These are phyloP conservation scores for Halocynthia roretzi DNA, from an alignment of 23 tunicate genomes.

Conservation along the genomic window DNA sequence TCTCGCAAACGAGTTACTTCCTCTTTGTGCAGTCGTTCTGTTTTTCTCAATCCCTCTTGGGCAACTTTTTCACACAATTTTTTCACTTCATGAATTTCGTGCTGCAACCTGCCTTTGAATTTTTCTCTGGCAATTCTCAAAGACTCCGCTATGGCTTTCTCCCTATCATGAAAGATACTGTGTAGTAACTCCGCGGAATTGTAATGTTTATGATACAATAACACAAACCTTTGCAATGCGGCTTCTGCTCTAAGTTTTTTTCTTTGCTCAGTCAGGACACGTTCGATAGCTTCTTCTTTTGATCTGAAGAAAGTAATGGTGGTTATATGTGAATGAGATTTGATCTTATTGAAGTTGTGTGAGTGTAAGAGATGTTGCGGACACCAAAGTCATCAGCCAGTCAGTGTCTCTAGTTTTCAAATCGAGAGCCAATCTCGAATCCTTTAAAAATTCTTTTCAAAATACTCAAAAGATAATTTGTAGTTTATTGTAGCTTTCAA, in stretches of 20 bases:
- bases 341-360: not conserved
- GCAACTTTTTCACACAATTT: constrained; percentile 22
- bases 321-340: no score
- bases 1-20: constrained; percentile 47
- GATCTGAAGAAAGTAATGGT: constrained; percentile 5
- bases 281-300: constrained; percentile 54
- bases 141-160: constrained; percentile 47
- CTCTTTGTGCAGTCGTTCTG: constrained; percentile 25
- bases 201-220: not conserved
- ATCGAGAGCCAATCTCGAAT: no score
- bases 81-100: constrained; percentile 24
- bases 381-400: not conserved
- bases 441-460: no score
- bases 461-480: no score
- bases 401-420: no score
- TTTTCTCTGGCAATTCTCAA: constrained; percentile 40
- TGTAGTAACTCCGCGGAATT: not conserved
- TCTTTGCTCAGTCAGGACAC: constrained; percentile 39
- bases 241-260: constrained; percentile 32
- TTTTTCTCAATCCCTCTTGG: constrained; percentile 19
- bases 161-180: constrained; percentile 6
- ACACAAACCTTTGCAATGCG: constrained; percentile 28
- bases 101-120: constrained; percentile 8
- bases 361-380: not conserved
- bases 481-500: no score